A percentile compares a stretch with the other conserved stretches of the same genome.
Evolutionary conservation across 2,797 vertebrate genomes (phyloP).

Genomic region (Tarsius wallacei): DNA sequence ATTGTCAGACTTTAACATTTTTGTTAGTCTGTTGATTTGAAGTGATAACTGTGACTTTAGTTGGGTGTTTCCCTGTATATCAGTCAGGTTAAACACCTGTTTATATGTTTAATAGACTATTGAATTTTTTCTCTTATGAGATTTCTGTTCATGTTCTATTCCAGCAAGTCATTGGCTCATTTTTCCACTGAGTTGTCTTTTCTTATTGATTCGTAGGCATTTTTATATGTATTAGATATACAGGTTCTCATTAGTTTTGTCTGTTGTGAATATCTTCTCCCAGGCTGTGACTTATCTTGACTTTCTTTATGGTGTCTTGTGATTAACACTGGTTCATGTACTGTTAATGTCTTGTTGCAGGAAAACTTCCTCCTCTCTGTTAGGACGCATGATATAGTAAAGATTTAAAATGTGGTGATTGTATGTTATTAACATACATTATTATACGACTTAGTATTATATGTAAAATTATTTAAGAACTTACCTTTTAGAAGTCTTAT

Average conservation of each 20-base stretch:
- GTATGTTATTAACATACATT: not conserved
- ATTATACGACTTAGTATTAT: not conserved
- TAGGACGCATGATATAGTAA: not conserved
- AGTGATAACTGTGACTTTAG: not conserved
- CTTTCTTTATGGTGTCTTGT: conserved; percentile 15
- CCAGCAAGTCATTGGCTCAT: not conserved
- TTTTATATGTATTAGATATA: not conserved
- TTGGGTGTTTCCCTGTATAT: not conserved
- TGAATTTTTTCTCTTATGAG: conserved; percentile 54
- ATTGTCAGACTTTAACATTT: not conserved
- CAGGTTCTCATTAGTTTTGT: conserved; percentile 16
- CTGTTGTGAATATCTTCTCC: not conserved
- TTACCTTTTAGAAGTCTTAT: not conserved
- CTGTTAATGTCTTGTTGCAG: conserved; percentile 23
- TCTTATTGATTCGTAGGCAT: not conserved
- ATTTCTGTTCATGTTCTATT: conserved; percentile 22
- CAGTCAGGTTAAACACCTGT: not conserved
- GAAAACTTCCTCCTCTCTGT: not conserved
- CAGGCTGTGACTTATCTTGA: not conserved
- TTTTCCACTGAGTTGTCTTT: conserved; percentile 15
- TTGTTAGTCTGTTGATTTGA: not conserved
- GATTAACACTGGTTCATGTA: not conserved
- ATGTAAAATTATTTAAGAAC: not conserved
- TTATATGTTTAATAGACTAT: not conserved
- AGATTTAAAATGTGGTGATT: conserved; percentile 8